Evolutionary conservation across 2,113 vertebrate species (phyloP).

Genomic region (Perca schrenkii): DNA sequence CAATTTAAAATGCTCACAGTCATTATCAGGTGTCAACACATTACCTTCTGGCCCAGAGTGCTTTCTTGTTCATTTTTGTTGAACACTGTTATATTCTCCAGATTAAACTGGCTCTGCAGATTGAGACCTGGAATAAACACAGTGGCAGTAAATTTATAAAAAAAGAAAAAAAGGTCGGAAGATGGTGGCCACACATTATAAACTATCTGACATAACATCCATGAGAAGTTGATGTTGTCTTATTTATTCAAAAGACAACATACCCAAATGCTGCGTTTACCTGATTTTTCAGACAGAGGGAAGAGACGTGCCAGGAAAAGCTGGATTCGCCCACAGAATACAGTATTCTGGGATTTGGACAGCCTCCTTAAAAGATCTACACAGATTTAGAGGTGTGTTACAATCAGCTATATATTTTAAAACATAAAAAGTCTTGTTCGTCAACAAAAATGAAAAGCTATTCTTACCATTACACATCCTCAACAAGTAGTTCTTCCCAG

Average conservation of each 20-base stretch:
- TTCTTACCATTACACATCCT: conserved; percentile 98
- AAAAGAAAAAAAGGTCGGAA: background rate
- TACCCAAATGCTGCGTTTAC: conserved; percentile 76
- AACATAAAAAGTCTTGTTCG: background rate
- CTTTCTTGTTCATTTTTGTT: conserved; percentile 98
- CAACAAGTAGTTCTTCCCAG: conserved; percentile 97
- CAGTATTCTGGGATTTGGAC: conserved; percentile 98
- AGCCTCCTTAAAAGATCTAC: conserved; percentile 95
- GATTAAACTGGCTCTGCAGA: conserved; percentile 98
- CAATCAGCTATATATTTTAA: background rate
- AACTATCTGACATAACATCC: background rate
- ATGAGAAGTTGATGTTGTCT: background rate
- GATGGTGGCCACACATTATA: background rate
- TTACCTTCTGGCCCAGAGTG: conserved; percentile 95
- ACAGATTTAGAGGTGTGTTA: conserved; percentile 19
- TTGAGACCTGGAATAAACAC: conserved; percentile 89
- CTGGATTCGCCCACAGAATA: conserved; percentile 98
- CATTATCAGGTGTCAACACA: background rate
- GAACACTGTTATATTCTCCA: conserved; percentile 98
- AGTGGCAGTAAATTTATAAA: background rate
- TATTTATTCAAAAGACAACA: background rate
- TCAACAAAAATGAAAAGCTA: background rate
- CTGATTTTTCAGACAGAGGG: conserved; percentile 97
- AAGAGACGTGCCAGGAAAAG: conserved; percentile 97
- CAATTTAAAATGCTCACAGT: background rate